phyloP scores from a whole-genome alignment of 2,113 vertebrate species.

The Protobothrops flavoviridis region DNA sequence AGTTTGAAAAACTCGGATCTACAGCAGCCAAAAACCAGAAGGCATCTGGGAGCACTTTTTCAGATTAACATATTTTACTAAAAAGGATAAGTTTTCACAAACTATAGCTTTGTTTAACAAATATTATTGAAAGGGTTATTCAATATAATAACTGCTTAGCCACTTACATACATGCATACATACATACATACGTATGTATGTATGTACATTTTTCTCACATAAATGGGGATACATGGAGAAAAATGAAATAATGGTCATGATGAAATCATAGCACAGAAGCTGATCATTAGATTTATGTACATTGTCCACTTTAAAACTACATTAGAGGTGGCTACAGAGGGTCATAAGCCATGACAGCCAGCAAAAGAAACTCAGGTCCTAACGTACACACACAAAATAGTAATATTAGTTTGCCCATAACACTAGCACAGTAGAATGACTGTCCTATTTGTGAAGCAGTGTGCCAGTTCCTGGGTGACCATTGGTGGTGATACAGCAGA shows the following conservation, averaged over 20 bases:
- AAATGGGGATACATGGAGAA: background rate
- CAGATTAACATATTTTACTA: too few species aligned
- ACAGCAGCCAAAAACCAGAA: background rate
- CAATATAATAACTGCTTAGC: too few species aligned
- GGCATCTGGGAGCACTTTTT: background rate
- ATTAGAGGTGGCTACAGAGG: background rate
- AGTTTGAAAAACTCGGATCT: background rate
- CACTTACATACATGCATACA: too few species aligned
- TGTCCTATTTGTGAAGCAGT: conserved; percentile 27
- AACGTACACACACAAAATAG: conserved; percentile 19
- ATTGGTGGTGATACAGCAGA: conserved; percentile 46
- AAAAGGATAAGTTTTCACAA: too few species aligned
- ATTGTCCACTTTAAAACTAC: background rate
- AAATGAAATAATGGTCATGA: background rate
- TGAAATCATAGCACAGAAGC: background rate
- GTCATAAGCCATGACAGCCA: conserved; percentile 34
- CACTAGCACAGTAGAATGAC: conserved; percentile 49
- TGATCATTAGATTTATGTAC: background rate
- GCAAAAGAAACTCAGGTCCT: conserved; percentile 40
- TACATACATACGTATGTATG: too few species aligned
- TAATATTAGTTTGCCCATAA: conserved; percentile 55
- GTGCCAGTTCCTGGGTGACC: conserved; percentile 36
- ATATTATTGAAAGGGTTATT: too few species aligned
- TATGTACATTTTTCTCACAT: too few species aligned
- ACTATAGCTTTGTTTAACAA: too few species aligned